Conservation (phyloP, 2,888 invertebrate genomes). For the Alcis repandata region DNA sequence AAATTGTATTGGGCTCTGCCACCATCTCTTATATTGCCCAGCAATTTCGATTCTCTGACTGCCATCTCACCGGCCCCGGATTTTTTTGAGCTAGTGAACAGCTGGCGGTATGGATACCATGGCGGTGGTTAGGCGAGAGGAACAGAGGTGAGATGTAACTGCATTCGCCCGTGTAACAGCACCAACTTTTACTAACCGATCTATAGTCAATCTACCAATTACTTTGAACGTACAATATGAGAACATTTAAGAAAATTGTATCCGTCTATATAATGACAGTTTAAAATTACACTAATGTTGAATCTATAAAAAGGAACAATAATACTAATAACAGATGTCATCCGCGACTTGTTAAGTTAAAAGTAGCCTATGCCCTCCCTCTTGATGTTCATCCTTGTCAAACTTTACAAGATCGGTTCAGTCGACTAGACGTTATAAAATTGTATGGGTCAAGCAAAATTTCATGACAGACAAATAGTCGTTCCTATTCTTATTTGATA, state of each 20-base stretch:
- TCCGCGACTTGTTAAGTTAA: neutral
- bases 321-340: too few relatives aligned
- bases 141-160: too few relatives aligned
- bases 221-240: neutral
- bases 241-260: neutral
- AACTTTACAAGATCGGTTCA: neutral
- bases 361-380: neutral
- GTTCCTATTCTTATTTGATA: too few relatives aligned
- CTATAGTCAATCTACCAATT: neutral
- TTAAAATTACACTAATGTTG: slow-evolving; percentile 21
- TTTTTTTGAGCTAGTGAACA: too few relatives aligned
- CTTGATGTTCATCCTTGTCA: neutral
- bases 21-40: too few relatives aligned
- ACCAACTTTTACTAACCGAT: neutral
- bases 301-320: slow-evolving; percentile 44
- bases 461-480: too few relatives aligned
- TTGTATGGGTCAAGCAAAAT: too few relatives aligned
- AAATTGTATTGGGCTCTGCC: too few relatives aligned
- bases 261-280: neutral
- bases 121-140: too few relatives aligned
- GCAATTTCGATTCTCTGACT: too few relatives aligned
- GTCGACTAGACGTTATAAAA: neutral
- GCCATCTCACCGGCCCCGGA: too few relatives aligned
- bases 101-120: too few relatives aligned
- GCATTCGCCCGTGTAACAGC: neutral